Evolutionary conservation across 2,888 invertebrate genomes (phyloP).

Genomic region (Congeria kusceri): DNA sequence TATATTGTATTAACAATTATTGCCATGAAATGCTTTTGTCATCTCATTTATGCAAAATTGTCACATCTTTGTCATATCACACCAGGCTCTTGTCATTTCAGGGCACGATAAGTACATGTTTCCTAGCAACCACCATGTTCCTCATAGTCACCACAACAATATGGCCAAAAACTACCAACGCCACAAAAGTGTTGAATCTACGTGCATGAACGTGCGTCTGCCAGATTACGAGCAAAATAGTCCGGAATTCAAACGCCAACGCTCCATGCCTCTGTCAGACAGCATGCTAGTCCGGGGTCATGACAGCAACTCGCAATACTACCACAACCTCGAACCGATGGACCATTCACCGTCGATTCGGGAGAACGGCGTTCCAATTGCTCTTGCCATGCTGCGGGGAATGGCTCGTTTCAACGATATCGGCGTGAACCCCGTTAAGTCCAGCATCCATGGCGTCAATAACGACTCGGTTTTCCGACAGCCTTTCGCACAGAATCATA

Average conservation of each 20-base stretch:
- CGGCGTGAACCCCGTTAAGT: slow-evolving; percentile 34
- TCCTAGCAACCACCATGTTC: background rate
- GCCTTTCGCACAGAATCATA: slow-evolving; percentile 11
- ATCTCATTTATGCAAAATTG: no score
- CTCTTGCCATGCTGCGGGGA: slow-evolving; percentile 62
- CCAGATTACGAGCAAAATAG: slow-evolving; percentile 46
- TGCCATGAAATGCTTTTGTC: no score
- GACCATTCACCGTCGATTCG: slow-evolving; percentile 45
- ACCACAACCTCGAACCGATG: slow-evolving; percentile 56
- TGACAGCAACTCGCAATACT: slow-evolving; percentile 56
- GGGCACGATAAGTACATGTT: background rate
- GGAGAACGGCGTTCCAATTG: slow-evolving; percentile 62
- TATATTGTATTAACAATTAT: no score
- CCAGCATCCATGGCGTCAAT: slow-evolving; percentile 38
- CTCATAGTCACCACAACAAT: slow-evolving; percentile 2
- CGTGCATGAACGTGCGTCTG: slow-evolving; percentile 9
- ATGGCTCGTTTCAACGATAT: slow-evolving; percentile 44
- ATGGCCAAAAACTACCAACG: slow-evolving; percentile 33
- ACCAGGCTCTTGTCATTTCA: no score
- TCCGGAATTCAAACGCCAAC: slow-evolving; percentile 56
- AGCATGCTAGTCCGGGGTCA: slow-evolving; percentile 57
- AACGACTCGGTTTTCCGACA: slow-evolving; percentile 42
- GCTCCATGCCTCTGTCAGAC: slow-evolving; percentile 51
- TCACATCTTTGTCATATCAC: background rate
- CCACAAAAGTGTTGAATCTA: slow-evolving; percentile 51